Percentiles rank a stretch among this genome's conserved stretches.
Conservation (phyloP, 30 jellyfish, hydroid and myxozoan species). For the Pseudorhiza aurosa region DNA sequence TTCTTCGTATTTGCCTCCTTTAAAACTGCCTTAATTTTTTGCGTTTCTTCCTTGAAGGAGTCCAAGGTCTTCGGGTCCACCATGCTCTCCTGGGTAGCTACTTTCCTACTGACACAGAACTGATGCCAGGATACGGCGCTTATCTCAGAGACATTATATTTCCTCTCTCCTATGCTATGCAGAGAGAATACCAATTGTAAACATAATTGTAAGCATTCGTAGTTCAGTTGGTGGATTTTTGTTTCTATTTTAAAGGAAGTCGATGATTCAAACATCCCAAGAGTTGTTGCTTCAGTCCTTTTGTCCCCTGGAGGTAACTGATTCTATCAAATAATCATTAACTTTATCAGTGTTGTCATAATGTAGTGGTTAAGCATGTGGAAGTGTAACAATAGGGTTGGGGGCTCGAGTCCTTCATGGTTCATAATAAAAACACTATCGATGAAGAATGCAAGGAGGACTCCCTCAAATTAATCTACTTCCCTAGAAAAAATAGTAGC, state of each 20-base stretch:
- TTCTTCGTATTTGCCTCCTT: constrained; percentile 31
- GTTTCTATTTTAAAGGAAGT: constrained; percentile 58
- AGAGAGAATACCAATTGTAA: no score
- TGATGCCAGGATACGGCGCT: constrained; percentile 85
- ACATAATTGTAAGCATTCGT: no score
- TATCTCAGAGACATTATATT: constrained; percentile 18
- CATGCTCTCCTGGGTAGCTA: constrained; percentile 41
- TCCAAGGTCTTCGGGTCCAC: constrained; percentile 53
- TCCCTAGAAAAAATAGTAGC: no score
- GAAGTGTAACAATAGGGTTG: no score
- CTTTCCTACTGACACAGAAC: constrained; percentile 59
- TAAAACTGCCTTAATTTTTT: constrained; percentile 20
- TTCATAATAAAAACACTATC: no score
- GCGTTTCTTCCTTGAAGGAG: constrained; percentile 38
- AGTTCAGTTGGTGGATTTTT: no score
- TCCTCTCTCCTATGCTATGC: background rate
- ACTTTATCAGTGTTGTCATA: no score
- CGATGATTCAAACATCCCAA: constrained; percentile 78
- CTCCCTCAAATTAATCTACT: no score
- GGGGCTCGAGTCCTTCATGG: no score
- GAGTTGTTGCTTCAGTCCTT: constrained; percentile 71
- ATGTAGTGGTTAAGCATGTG: no score
- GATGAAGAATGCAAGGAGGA: no score
- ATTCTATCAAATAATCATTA: no score
- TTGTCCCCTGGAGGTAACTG: constrained; percentile 85